Percentiles rank a stretch among this genome's conserved stretches.
Conservation (phyloP, 2,113 vertebrate genomes). For the Speoplatyrhinus poulsoni region DNA sequence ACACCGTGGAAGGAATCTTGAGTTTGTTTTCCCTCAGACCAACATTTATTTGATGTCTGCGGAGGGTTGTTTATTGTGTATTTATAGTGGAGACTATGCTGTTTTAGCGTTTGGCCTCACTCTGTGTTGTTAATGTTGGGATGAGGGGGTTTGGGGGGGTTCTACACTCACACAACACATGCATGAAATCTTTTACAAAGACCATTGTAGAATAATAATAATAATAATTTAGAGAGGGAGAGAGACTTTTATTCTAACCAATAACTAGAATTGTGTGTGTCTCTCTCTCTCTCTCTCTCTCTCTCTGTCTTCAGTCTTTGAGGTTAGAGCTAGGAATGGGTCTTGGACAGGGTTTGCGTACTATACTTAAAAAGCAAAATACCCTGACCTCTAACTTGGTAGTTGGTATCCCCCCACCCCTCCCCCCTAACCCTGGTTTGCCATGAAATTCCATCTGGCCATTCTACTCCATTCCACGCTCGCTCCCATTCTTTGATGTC, state of each 20-base stretch:
- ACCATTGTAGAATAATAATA: no score
- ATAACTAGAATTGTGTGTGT: no score
- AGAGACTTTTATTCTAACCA: no score
- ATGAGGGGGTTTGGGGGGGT: no score
- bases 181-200: no score
- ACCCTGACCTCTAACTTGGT: slow-evolving; percentile 41
- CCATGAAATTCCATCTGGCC: slow-evolving; percentile 62
- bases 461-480: slow-evolving; percentile 57
- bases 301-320: slow-evolving; percentile 19
- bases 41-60: slow-evolving; percentile 56
- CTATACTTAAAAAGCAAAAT: slow-evolving; percentile 31
- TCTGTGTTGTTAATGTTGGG: not conserved
- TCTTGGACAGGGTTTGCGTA: slow-evolving; percentile 22
- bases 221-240: not conserved
- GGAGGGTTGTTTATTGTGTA: slow-evolving; percentile 52
- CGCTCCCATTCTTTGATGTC: slow-evolving; percentile 55
- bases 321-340: slow-evolving; percentile 8
- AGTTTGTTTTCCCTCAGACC: slow-evolving; percentile 55
- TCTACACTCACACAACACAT: not conserved
- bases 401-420: slow-evolving; percentile 21
- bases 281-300: no score
- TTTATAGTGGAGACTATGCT: slow-evolving; percentile 38
- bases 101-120: slow-evolving; percentile 33
- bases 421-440: slow-evolving; percentile 58
- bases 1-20: slow-evolving; percentile 41